Conservation (phyloP, 1,140 invertebrate species). For the Drosophila parvula region DNA sequence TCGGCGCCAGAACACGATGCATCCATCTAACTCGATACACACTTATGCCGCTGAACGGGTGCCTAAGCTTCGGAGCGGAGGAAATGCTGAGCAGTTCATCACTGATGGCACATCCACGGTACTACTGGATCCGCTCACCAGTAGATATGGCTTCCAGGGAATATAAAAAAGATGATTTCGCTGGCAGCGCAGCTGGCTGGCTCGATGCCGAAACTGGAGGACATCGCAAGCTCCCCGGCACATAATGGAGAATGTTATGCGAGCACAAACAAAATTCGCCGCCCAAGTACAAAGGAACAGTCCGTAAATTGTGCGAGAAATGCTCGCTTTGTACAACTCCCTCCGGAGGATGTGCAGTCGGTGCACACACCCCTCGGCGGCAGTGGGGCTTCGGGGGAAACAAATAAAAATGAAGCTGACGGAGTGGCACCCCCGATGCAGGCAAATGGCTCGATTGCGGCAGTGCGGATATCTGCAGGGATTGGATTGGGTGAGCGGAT, state of each 20-base stretch:
- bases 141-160: conserved; percentile 8
- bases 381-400: conserved; percentile 9
- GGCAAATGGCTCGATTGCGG: conserved; percentile 35
- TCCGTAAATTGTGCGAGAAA: conserved; percentile 70
- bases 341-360: conserved; percentile 56
- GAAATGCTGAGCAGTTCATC: conserved; percentile 10
- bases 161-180: conserved; percentile 11
- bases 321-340: conserved; percentile 63
- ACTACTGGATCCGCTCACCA: conserved; percentile 13
- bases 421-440: conserved; percentile 15
- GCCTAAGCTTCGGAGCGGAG: neutral
- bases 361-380: conserved; percentile 14
- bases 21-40: neutral
- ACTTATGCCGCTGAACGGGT: neutral
- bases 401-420: conserved; percentile 17
- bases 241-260: conserved; percentile 26
- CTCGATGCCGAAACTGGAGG: conserved; percentile 13
- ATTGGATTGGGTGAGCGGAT: conserved; percentile 14
- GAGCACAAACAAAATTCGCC: conserved; percentile 52
- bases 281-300: conserved; percentile 38
- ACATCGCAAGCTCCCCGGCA: conserved; percentile 4
- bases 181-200: neutral
- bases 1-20: neutral
- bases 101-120: neutral
- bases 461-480: conserved; percentile 19